A percentile compares a stretch with the other conserved stretches of the same genome.
Evolutionary conservation across 2,888 invertebrate genomes (phyloP).

Genomic region (Heliconius sara): DNA sequence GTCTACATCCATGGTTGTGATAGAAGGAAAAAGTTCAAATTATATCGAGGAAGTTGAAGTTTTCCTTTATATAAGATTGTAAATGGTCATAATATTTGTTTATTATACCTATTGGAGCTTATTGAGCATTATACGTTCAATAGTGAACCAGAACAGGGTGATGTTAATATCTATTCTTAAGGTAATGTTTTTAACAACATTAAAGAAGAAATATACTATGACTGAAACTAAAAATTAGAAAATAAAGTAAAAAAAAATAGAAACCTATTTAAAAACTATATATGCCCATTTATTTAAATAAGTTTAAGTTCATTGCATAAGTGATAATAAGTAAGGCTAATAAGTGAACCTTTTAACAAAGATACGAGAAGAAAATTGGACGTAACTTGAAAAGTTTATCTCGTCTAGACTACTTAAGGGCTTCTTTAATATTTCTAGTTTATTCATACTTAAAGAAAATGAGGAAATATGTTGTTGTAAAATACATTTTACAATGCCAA

Average conservation of each 20-base stretch:
- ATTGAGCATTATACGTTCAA: neutral
- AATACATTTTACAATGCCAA: neutral
- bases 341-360: neutral
- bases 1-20: too few species aligned
- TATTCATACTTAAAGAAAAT: constrained; percentile 9
- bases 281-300: too few species aligned
- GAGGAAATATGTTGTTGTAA: neutral
- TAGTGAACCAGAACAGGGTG: neutral
- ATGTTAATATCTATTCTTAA: neutral
- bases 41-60: too few species aligned
- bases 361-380: neutral
- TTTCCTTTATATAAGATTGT: too few species aligned
- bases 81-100: neutral
- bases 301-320: neutral
- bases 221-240: neutral
- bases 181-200: neutral
- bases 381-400: constrained; percentile 7
- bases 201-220: neutral
- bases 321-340: neutral
- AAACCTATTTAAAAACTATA: neutral
- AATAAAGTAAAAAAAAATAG: neutral
- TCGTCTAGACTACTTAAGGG: constrained; percentile 14
- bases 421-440: constrained; percentile 4
- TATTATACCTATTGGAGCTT: neutral
- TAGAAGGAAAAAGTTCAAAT: too few species aligned